A percentile compares a stretch with the other conserved stretches of the same genome.
Evolutionary conservation across 2,797 vertebrate species (phyloP).

Genomic region (Aulostomus chinensis): DNA sequence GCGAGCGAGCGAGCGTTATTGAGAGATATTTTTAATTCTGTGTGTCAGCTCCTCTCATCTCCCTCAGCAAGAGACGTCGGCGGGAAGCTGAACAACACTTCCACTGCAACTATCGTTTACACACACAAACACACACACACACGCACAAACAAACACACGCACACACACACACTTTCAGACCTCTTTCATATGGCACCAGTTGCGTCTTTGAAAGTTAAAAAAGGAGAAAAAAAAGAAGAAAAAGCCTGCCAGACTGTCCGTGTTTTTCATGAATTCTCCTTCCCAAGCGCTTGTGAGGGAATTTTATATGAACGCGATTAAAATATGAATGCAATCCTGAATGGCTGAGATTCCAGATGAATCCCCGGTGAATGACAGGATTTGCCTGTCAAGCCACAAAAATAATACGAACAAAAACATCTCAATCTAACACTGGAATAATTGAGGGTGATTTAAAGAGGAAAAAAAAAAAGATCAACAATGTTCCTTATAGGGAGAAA

Average conservation of each 20-base stretch:
- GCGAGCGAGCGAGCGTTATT: constrained; percentile 75
- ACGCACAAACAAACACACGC: background rate
- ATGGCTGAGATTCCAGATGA: constrained; percentile 24
- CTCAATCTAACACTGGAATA: too few relatives aligned
- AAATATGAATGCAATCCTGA: constrained; percentile 42
- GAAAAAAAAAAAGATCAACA: constrained; percentile 13
- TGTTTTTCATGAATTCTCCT: constrained; percentile 27
- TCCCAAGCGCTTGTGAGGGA: constrained; percentile 29
- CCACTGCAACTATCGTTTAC: constrained; percentile 52
- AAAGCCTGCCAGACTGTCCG: constrained; percentile 31
- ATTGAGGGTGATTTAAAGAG: background rate
- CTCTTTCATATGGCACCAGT: constrained; percentile 52
- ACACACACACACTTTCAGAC: constrained; percentile 9
- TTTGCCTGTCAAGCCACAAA: too few relatives aligned
- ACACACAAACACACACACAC: constrained; percentile 35
- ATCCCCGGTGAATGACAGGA: too few relatives aligned
- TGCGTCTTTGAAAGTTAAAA: constrained; percentile 45
- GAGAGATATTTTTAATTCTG: constrained; percentile 79
- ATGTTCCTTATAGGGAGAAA: constrained; percentile 8
- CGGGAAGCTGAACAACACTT: constrained; percentile 66
- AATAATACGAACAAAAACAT: too few relatives aligned
- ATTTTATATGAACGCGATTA: constrained; percentile 37
- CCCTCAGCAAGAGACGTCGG: constrained; percentile 65
- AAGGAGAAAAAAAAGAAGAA: constrained; percentile 18
- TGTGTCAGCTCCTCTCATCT: constrained; percentile 75